These are phyloP conservation scores for Camelus bactrianus DNA, from an alignment of 2,113 vertebrate genomes.

Conservation along the genomic window DNA sequence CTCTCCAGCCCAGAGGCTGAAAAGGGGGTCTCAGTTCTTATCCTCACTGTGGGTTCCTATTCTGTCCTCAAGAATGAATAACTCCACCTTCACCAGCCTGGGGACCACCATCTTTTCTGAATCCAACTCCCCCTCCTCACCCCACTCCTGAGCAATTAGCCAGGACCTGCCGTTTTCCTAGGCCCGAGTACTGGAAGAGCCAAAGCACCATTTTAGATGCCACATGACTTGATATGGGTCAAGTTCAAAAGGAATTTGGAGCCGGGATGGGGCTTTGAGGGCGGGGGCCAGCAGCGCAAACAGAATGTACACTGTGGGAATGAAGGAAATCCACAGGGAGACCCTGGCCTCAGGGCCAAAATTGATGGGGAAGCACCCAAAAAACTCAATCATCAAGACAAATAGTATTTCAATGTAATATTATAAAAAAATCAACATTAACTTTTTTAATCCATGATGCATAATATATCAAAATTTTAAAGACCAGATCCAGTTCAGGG, in stretches of 20 bases:
- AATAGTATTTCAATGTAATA: neutral
- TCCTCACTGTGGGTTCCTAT: neutral
- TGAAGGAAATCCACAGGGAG: neutral
- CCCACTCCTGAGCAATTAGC: neutral
- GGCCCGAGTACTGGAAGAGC: neutral
- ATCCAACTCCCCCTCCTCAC: neutral
- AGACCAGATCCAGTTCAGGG: neutral
- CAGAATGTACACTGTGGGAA: neutral
- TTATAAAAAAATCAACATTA: neutral
- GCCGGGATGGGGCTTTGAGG: neutral
- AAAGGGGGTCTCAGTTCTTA: neutral
- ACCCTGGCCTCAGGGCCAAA: neutral
- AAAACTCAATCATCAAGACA: neutral
- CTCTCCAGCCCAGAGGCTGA: neutral
- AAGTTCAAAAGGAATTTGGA: neutral
- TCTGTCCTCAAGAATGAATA: too few species aligned
- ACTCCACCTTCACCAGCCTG: neutral
- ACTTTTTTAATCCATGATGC: neutral
- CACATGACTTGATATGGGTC: rapidly evolving
- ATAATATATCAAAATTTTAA: neutral
- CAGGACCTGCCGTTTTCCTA: neutral
- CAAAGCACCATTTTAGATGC: neutral
- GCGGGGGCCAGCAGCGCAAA: rapidly evolving
- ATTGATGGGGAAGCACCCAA: neutral
- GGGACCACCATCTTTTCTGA: neutral